Conservation (phyloP, 2,888 invertebrate species). For the Bombylius discolor region DNA sequence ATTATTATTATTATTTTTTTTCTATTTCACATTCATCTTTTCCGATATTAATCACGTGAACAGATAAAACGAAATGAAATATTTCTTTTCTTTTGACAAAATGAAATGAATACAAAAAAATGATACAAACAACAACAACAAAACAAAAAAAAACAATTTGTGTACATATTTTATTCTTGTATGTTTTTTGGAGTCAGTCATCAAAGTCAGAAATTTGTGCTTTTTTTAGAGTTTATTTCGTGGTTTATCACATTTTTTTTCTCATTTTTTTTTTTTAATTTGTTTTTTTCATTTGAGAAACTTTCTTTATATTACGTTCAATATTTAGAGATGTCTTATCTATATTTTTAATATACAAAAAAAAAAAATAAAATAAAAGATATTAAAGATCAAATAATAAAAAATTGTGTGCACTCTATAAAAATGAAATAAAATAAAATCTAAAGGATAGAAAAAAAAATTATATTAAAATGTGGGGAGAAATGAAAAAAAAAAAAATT, state of each 20-base stretch:
- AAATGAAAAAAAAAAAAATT: neutral
- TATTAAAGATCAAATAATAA: constrained; percentile 8
- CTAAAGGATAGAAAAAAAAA: neutral
- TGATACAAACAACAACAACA: too few species aligned
- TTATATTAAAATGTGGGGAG: neutral
- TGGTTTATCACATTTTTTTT: too few species aligned
- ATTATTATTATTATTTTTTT: too few species aligned
- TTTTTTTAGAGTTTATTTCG: too few species aligned
- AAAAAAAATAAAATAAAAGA: neutral
- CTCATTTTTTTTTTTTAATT: too few species aligned
- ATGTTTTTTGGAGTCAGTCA: too few species aligned
- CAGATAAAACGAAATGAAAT: constrained; percentile 2
- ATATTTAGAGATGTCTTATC: too few species aligned
- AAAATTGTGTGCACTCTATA: constrained; percentile 8
- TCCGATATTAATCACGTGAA: constrained; percentile 7
- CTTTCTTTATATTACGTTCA: too few species aligned
- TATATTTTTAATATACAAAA: too few species aligned
- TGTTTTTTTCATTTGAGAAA: too few species aligned
- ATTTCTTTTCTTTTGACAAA: neutral
- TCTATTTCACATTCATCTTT: neutral
- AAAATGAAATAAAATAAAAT: constrained; percentile 5
- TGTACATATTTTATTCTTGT: too few species aligned
- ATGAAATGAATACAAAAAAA: neutral
- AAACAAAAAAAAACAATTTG: neutral
- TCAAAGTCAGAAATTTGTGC: too few species aligned